phyloP scores from a whole-genome alignment of 2,113 vertebrate genomes.

The Myotis yumanensis region DNA sequence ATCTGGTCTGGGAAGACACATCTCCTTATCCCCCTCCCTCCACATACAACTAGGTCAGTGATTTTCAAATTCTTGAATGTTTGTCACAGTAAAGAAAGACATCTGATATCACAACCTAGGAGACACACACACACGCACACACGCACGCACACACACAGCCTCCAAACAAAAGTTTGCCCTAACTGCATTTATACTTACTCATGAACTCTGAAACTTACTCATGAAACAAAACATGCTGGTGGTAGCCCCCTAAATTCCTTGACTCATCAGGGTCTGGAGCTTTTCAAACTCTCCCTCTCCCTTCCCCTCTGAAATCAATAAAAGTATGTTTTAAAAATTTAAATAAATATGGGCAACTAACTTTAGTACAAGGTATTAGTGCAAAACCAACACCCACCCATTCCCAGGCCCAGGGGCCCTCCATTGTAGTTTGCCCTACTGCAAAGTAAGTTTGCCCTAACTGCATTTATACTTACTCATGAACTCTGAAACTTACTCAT shows the following conservation, averaged over 20 bases:
- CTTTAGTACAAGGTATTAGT: too few relatives aligned
- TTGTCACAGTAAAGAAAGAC: not conserved
- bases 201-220: not conserved
- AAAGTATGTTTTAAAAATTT: too few relatives aligned
- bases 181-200: not conserved
- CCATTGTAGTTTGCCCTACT: too few relatives aligned
- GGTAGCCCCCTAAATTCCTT: not conserved
- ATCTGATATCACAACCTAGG: not conserved
- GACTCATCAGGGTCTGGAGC: not conserved
- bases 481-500: not conserved
- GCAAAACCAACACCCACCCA: too few relatives aligned
- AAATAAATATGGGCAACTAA: too few relatives aligned
- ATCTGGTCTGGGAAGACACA: not conserved
- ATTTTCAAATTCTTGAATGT: constrained; percentile 12
- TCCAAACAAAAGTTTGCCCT: not conserved
- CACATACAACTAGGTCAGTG: not conserved
- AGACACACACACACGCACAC: too few relatives aligned
- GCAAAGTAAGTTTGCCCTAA: not conserved
- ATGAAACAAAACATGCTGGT: not conserved
- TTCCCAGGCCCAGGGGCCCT: too few relatives aligned
- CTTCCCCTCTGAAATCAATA: too few relatives aligned
- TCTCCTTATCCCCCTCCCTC: not conserved
- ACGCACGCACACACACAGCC: too few relatives aligned
- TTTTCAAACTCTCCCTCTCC: too few relatives aligned
- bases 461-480: not conserved